Evolutionary conservation across 2,797 vertebrate species (phyloP).

Genomic region (Amblyopsis hoosieri): DNA sequence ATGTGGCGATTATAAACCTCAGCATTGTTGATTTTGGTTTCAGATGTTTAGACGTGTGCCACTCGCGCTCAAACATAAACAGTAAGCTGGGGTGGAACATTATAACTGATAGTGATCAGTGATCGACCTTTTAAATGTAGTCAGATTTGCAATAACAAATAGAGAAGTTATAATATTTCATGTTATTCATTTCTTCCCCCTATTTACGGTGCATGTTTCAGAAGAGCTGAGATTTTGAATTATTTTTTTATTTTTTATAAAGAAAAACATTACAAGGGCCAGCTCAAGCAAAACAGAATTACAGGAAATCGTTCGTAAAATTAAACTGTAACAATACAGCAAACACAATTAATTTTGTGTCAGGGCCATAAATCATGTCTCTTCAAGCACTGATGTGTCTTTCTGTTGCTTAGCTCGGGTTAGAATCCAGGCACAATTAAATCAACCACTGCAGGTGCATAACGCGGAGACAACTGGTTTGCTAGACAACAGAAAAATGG

Average conservation of each 20-base stretch:
- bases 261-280: conserved; percentile 26
- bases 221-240: conserved; percentile 28
- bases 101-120: no score
- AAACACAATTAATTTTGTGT: conserved; percentile 56
- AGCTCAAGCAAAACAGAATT: conserved; percentile 36
- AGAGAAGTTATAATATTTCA: conserved; percentile 20
- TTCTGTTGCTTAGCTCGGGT: conserved; percentile 48
- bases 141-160: no score
- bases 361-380: conserved; percentile 44
- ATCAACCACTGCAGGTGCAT: conserved; percentile 62
- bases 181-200: not conserved
- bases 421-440: conserved; percentile 52
- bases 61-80: no score
- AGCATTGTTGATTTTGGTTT: no score
- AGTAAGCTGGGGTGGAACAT: no score
- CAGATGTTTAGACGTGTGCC: no score
- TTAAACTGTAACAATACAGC: conserved; percentile 47
- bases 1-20: no score
- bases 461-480: conserved; percentile 38
- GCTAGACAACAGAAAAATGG: conserved; percentile 50
- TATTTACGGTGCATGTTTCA: conserved; percentile 19
- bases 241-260: conserved; percentile 41
- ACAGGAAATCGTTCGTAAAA: conserved; percentile 56
- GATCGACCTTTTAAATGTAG: no score
- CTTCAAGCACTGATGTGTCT: conserved; percentile 41